A percentile compares a stretch with the other conserved stretches of the same genome.
phyloP scores from a whole-genome alignment of 2,888 invertebrate species.

The Dicycla oo region DNA sequence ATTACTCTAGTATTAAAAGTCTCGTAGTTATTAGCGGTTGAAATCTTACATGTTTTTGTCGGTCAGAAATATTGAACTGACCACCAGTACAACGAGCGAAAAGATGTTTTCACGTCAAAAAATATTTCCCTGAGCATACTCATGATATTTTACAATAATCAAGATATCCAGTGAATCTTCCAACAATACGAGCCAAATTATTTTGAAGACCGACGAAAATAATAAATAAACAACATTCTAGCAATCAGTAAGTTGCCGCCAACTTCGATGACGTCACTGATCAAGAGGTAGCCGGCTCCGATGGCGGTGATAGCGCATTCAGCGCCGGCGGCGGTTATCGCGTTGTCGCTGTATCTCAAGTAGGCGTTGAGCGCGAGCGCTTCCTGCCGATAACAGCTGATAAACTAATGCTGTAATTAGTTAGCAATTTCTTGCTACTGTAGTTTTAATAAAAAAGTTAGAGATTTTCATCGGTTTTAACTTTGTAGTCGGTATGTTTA shows the following conservation, averaged over 20 bases:
- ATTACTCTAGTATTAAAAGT: too few relatives aligned
- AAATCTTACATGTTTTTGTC: too few relatives aligned
- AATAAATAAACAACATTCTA: conserved; percentile 29
- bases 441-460: background rate
- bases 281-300: conserved; percentile 32
- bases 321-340: conserved; percentile 29
- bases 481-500: background rate
- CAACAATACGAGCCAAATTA: background rate
- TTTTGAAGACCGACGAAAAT: background rate
- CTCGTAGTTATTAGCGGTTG: too few relatives aligned
- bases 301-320: conserved; percentile 25
- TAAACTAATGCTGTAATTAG: conserved; percentile 44
- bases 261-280: conserved; percentile 35
- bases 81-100: too few relatives aligned
- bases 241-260: conserved; percentile 14
- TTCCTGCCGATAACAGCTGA: conserved; percentile 49
- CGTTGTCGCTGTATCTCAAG: conserved; percentile 39
- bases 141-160: background rate
- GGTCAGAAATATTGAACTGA: too few relatives aligned
- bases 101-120: too few relatives aligned
- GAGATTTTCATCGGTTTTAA: background rate
- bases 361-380: conserved; percentile 43
- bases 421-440: conserved; percentile 9
- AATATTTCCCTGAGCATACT: background rate
- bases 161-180: background rate